Evolutionary conservation across 2,797 vertebrate species (phyloP).

Genomic region (Pseudochromis fuscus): DNA sequence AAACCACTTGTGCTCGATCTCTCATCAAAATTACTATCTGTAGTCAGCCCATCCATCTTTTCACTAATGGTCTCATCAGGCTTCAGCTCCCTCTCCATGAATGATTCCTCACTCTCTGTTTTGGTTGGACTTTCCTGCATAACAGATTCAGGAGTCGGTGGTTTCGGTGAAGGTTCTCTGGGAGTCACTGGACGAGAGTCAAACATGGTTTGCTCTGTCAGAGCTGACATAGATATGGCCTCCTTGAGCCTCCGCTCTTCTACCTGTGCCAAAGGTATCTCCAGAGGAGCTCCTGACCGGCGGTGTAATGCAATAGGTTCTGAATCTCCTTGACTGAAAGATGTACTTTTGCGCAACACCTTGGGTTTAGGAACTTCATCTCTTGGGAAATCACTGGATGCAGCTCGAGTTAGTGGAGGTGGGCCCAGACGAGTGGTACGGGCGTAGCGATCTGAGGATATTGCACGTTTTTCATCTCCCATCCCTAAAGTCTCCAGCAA

Average conservation of each 20-base stretch:
- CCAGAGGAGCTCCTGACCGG: conserved; percentile 92
- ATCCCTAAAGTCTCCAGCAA: conserved; percentile 94
- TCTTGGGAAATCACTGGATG: conserved; percentile 91
- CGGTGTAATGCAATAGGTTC: conserved; percentile 93
- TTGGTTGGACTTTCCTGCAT: conserved; percentile 74
- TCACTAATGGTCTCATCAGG: conserved; percentile 71
- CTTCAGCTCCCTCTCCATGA: conserved; percentile 75
- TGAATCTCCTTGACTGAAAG: conserved; percentile 94
- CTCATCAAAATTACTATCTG: conserved; percentile 80
- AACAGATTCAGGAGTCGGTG: conserved; percentile 68
- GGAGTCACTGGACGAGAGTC: conserved; percentile 83
- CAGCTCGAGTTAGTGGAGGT: conserved; percentile 89
- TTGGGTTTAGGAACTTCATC: conserved; percentile 87
- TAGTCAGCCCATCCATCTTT: conserved; percentile 72
- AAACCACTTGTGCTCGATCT: conserved; percentile 78
- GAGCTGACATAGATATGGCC: conserved; percentile 93
- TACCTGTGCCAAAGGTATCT: conserved; percentile 92
- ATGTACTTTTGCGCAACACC: conserved; percentile 93
- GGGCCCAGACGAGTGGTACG: conserved; percentile 81
- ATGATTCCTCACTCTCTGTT: conserved; percentile 73
- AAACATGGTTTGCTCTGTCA: conserved; percentile 87
- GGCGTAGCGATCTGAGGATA: conserved; percentile 78
- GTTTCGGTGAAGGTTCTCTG: conserved; percentile 76
- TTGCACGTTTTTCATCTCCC: conserved; percentile 85
- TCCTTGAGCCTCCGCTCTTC: conserved; percentile 91